Percentiles rank a stretch among this genome's conserved stretches.
phyloP scores from a whole-genome alignment of 2,888 invertebrate species.

The Cephus nigrinus region DNA sequence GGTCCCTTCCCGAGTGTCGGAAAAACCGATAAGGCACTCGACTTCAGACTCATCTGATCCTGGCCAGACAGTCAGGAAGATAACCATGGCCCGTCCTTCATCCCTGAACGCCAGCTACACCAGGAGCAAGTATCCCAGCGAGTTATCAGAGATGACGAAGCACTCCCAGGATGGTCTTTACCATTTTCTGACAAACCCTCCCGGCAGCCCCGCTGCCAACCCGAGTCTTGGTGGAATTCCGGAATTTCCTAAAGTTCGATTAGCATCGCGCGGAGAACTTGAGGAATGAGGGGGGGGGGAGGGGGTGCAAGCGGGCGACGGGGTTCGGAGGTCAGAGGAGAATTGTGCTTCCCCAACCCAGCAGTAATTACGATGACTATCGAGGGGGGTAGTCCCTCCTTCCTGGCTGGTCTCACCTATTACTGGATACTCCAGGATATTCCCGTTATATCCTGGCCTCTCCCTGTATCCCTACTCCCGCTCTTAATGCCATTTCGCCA shows the following conservation, averaged over 20 bases:
- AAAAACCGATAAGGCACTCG: not conserved
- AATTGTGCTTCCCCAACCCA: not conserved
- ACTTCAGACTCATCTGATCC: slow-evolving; percentile 12
- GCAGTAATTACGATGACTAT: not conserved
- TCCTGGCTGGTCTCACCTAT: not conserved
- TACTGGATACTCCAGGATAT: not conserved
- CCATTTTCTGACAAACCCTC: slow-evolving; percentile 38
- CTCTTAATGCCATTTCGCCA: not conserved
- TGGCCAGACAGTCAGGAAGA: slow-evolving; percentile 27
- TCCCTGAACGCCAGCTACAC: not conserved
- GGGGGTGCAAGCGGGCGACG: not conserved
- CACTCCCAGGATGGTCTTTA: slow-evolving; percentile 59
- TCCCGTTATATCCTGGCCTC: slow-evolving; percentile 13
- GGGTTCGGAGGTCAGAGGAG: not conserved
- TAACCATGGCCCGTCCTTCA: slow-evolving; percentile 18
- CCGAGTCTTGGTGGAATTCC: not conserved
- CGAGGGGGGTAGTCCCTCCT: not conserved
- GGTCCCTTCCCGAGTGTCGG: not conserved
- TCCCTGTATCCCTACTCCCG: not conserved
- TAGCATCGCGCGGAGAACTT: not conserved
- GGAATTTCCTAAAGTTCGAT: not conserved
- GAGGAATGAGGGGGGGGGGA: not conserved
- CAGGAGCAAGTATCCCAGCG: slow-evolving; percentile 35
- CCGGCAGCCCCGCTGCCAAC: not conserved
- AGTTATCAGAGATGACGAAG: slow-evolving; percentile 63